A percentile compares a stretch with the other conserved stretches of the same genome.
Conservation (phyloP, 2,888 invertebrate species). For the Tetragonula carbonaria region DNA sequence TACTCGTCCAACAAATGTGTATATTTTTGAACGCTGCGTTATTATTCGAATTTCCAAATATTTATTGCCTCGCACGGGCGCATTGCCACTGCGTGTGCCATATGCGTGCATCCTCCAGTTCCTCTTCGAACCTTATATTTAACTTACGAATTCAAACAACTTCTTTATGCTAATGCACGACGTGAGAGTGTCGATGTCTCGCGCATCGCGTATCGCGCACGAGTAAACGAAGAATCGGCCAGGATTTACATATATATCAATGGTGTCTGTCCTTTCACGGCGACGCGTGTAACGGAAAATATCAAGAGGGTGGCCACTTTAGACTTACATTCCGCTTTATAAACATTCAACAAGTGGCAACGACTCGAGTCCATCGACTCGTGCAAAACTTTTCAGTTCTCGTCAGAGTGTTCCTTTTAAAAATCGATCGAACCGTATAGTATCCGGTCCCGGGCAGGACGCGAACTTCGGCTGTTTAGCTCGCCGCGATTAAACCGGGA, state of each 20-base stretch:
- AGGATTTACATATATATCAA: not conserved
- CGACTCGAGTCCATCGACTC: constrained; percentile 52
- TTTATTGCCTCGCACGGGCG: too few relatives aligned
- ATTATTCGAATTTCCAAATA: too few relatives aligned
- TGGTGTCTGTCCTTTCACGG: not conserved
- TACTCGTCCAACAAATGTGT: too few relatives aligned
- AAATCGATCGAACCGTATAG: constrained; percentile 60
- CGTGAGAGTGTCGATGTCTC: not conserved
- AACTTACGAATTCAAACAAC: not conserved
- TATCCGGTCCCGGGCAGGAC: constrained; percentile 38
- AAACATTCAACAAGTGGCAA: constrained; percentile 74
- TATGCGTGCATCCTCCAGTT: not conserved
- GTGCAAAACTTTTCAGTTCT: constrained; percentile 56
- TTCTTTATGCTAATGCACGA: not conserved
- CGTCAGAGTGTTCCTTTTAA: constrained; percentile 55
- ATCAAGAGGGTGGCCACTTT: constrained; percentile 14
- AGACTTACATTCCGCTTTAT: constrained; percentile 66
- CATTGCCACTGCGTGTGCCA: not conserved
- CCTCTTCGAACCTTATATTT: too few relatives aligned
- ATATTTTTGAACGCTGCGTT: too few relatives aligned
- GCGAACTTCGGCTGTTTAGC: constrained; percentile 44
- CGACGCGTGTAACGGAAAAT: constrained; percentile 7
- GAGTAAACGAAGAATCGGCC: too few relatives aligned
- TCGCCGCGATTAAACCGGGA: constrained; percentile 49
- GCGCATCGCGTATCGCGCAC: not conserved